Evolutionary conservation across 1,140 invertebrate genomes (phyloP).

Genomic region (Varroa destructor): DNA sequence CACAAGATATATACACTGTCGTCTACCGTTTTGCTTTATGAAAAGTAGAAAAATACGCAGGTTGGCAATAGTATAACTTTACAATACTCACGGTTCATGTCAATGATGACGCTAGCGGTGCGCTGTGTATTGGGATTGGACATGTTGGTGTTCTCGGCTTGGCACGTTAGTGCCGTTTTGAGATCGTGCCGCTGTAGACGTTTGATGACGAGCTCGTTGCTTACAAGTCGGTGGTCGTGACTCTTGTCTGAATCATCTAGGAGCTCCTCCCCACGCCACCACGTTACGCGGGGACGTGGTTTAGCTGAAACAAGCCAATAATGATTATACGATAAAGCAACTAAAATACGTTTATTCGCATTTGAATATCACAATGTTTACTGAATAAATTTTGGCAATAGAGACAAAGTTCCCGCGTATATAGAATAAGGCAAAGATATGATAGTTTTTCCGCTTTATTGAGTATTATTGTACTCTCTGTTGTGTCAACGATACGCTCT

Average conservation of each 20-base stretch:
- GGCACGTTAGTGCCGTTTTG: conserved; percentile 65
- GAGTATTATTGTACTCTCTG: too few species aligned
- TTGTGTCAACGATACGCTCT: too few species aligned
- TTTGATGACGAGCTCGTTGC: conserved; percentile 53
- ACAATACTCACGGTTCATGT: conserved; percentile 38
- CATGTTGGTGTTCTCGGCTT: conserved; percentile 64
- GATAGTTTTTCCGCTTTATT: too few species aligned
- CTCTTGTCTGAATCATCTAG: conserved; percentile 35
- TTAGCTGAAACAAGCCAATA: conserved; percentile 33
- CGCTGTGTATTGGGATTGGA: conserved; percentile 40
- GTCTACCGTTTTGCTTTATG: too few species aligned
- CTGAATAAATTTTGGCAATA: too few species aligned
- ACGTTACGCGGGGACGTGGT: conserved; percentile 36
- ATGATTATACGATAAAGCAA: background rate
- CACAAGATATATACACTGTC: too few species aligned
- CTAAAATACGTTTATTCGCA: too few species aligned
- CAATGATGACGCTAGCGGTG: conserved; percentile 33
- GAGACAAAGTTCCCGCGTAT: too few species aligned
- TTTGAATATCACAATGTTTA: too few species aligned
- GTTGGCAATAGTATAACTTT: too few species aligned
- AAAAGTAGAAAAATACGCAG: too few species aligned
- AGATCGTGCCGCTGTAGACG: conserved; percentile 60
- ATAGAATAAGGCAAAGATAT: too few species aligned
- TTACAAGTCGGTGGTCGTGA: conserved; percentile 35
- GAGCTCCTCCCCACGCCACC: conserved; percentile 37